Conservation (phyloP, 37 sponge, comb jelly and placozoan species). For the Hexactinellida sp. region DNA sequence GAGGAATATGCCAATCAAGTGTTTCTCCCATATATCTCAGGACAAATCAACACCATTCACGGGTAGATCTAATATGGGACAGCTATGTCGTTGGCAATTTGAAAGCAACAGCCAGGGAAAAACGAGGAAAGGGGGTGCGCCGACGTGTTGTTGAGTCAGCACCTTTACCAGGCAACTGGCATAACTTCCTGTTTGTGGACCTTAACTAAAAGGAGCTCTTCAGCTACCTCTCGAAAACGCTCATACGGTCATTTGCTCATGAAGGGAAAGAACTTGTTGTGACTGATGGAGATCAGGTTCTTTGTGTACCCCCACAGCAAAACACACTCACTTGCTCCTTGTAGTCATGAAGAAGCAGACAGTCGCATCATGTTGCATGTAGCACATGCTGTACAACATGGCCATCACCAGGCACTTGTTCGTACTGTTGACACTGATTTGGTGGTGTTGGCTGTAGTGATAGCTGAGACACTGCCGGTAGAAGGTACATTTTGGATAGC, state of each 20-base stretch:
- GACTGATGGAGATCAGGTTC: not conserved
- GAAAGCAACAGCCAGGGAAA: not conserved
- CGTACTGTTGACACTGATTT: conserved; percentile 22
- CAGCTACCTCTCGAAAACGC: not conserved
- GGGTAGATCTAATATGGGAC: too few relatives aligned
- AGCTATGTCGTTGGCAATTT: too few relatives aligned
- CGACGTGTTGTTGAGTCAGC: not conserved
- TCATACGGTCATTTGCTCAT: too few relatives aligned
- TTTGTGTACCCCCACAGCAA: not conserved
- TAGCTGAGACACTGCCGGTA: not conserved
- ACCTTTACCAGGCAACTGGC: not conserved
- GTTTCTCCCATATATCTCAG: not conserved
- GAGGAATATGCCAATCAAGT: not conserved
- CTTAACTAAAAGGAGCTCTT: not conserved
- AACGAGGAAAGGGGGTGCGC: not conserved
- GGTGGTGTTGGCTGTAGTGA: conserved; percentile 19
- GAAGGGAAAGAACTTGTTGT: too few relatives aligned
- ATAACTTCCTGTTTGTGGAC: not conserved
- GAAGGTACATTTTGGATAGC: conserved; percentile 25
- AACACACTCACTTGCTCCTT: not conserved
- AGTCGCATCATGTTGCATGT: conserved; percentile 23
- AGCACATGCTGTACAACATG: conserved; percentile 18
- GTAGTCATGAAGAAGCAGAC: conserved; percentile 18
- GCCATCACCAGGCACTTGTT: conserved; percentile 1
- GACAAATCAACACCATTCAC: not conserved